These are phyloP conservation scores for Ochropacha duplaris DNA, from an alignment of 2,888 invertebrate species.

Conservation along the genomic window DNA sequence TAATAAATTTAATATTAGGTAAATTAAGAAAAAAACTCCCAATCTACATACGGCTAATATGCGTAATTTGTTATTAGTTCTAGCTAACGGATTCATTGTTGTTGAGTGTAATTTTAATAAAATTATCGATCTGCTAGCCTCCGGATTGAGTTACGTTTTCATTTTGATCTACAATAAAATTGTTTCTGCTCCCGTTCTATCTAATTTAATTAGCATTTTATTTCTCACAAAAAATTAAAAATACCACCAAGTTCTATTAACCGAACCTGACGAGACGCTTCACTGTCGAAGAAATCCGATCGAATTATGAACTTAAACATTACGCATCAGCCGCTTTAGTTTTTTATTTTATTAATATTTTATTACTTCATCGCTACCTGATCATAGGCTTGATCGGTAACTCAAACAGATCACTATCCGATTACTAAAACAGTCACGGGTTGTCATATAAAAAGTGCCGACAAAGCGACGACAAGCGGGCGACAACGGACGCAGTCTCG, in stretches of 20 bases:
- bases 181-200: background rate
- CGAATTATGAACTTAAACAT: conserved; percentile 42
- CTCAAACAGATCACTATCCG: conserved; percentile 66
- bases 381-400: conserved; percentile 52
- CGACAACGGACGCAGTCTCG: conserved; percentile 50
- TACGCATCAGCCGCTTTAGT: conserved; percentile 8
- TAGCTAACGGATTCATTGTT: no score
- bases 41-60: no score
- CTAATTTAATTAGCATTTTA: background rate
- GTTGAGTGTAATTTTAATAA: no score
- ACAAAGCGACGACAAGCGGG: conserved; percentile 62
- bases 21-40: no score
- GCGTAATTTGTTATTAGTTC: no score
- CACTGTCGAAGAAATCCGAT: conserved; percentile 17
- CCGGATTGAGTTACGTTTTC: no score
- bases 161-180: no score
- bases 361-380: conserved; percentile 74
- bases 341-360: conserved; percentile 47
- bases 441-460: conserved; percentile 71
- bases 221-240: conserved; percentile 1
- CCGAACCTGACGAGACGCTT: conserved; percentile 10
- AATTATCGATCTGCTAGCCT: no score
- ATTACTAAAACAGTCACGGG: conserved; percentile 80
- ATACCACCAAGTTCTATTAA: conserved; percentile 11
- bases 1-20: no score